Percentiles rank a stretch among this genome's conserved stretches.
Evolutionary conservation across 2,113 vertebrate species (phyloP).

Genomic region (Tricholaema leucomelas): DNA sequence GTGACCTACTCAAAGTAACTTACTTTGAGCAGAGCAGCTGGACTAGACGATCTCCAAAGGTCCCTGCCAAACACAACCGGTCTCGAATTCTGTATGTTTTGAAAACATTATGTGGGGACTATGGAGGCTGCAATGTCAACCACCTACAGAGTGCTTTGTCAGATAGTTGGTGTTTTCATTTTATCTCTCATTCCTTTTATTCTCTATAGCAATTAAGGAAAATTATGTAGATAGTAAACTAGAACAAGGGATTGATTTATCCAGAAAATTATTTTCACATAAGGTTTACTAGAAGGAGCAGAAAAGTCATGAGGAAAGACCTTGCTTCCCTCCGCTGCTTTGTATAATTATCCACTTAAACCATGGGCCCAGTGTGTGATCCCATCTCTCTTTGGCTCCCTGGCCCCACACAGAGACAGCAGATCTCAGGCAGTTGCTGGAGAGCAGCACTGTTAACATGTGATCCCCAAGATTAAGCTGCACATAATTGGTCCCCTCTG

Average conservation of each 20-base stretch:
- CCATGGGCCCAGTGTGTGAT: neutral
- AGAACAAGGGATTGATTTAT: neutral
- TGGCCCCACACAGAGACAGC: neutral
- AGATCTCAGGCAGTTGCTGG: fast-evolving
- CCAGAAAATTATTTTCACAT: neutral
- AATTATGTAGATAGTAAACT: neutral
- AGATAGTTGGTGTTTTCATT: neutral
- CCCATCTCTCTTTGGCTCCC: neutral
- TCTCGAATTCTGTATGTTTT: neutral
- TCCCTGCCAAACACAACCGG: neutral
- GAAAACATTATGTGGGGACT: neutral
- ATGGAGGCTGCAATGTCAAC: neutral
- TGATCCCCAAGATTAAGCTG: neutral
- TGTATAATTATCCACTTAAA: fast-evolving
- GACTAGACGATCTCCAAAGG: neutral
- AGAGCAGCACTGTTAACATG: neutral
- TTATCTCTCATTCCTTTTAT: neutral
- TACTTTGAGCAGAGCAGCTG: neutral
- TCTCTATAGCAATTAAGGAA: neutral
- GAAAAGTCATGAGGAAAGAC: neutral
- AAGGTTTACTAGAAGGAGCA: neutral
- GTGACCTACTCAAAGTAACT: neutral
- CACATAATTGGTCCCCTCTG: neutral
- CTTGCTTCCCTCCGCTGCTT: neutral
- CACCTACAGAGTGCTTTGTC: neutral